Evolutionary conservation across 2,888 invertebrate species (phyloP), one percentile per base, ranked within the genome.

Genomic region (Drosophila antonietae): DNA sequence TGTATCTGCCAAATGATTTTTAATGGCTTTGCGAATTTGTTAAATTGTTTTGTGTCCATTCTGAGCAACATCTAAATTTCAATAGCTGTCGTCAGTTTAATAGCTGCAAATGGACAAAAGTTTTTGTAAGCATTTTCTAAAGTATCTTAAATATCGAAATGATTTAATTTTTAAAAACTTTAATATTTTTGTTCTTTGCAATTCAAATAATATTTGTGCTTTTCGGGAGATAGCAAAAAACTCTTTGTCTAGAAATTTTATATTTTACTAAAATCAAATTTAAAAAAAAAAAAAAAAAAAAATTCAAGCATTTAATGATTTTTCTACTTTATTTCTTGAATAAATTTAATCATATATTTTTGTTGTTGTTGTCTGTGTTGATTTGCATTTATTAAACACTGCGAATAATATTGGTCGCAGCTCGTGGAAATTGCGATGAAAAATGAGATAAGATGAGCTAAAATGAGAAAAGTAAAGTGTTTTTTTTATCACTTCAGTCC

Each of bases 401-500:
- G 20, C 37, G 65, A 23, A 73, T 49, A 53, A 46, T 53, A 63
- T 60, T 62, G 65, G 68, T 73, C 67, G 60, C 46, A 35, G 15
- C 37, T 57, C 66, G 39, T 62, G 67, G 55, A 55, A 53, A 53
- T 9, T 58, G 43, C 3, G 35, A 37, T 15, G 23, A 52, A 39
- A 41, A 53, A 37, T 43, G 52, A 20, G 44, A 10, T 39, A 33
- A 74, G 57, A 52, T 43, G 52, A 12, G 55, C 43, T 37, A 35
- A 71, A 70, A 74, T 41, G 31, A 55, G 55, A 41, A 70, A 70
- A 72, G 65, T 68, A 72, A 68, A 75, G 76, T 78, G 75, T 64
- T 55, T 69, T 55, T 55, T 69, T 67, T 64, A 70, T 64, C 79
- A 78, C 66, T 75, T 74, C 41, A 70, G 71, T 44, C 66, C 71